A percentile compares a stretch with the other conserved stretches of the same genome.
phyloP scores from a whole-genome alignment of 2,113 vertebrate species.

The Turdus rufiventris region DNA sequence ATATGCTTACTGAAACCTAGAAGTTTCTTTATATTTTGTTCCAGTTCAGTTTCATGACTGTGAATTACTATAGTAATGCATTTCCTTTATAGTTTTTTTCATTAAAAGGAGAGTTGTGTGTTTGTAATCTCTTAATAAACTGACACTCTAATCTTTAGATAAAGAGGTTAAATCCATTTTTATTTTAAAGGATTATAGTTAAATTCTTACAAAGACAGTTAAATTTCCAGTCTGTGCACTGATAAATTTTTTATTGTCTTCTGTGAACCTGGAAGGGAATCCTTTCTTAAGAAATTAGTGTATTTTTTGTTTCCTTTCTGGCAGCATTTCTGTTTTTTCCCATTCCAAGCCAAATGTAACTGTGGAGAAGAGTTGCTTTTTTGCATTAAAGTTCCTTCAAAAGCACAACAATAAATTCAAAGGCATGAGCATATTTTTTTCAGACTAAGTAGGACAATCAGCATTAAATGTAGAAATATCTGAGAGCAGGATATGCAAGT shows the following conservation, averaged over 20 bases:
- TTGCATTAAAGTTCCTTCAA: not conserved
- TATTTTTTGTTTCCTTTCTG: not conserved
- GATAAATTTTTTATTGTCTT: not conserved
- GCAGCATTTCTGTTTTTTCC: not conserved
- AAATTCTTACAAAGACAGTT: not conserved
- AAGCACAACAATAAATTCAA: not conserved
- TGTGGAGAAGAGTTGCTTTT: not conserved
- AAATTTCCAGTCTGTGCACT: not conserved
- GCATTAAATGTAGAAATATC: not conserved
- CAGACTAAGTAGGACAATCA: not conserved
- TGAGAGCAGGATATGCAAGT: not conserved
- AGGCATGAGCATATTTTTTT: not conserved
- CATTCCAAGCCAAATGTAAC: not conserved
- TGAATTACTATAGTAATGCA: not conserved
- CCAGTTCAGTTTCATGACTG: not conserved
- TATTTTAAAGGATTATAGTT: not conserved
- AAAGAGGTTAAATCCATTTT: slow-evolving; percentile 1
- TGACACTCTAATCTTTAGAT: not conserved
- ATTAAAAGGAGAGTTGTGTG: not conserved
- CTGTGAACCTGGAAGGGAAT: not conserved
- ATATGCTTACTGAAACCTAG: not conserved
- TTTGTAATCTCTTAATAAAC: not conserved
- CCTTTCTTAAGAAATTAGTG: not conserved
- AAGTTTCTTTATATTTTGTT: slow-evolving; percentile 1
- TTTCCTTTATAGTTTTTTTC: not conserved